Base-by-base conservation (phyloP, 2,888 invertebrate genomes). In the Ptilodon capucinus region DNA sequence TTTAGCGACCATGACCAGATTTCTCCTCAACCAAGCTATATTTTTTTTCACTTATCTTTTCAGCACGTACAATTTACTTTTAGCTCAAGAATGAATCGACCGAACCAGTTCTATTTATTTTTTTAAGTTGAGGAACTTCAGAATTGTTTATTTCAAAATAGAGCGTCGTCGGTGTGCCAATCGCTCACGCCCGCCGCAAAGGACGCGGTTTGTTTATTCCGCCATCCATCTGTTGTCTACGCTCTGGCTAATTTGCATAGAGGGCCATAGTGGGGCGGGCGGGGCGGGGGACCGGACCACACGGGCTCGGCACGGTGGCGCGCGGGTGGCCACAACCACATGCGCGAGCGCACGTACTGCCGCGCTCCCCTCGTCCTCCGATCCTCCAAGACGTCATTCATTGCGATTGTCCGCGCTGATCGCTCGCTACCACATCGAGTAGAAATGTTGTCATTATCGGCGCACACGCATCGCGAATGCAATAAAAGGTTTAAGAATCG, bases 161-260 rank as follows among this genome's bases (percentile, higher is more conserved):
- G 57, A 59, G 42, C 50, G 45, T 58, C 9, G 50, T 44, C 43
- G 38, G 46, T 30, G 36, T 21, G 43, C n/a, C 48, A 23, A 46
- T 23, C 35, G 40, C 48, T 62, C 57, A 67, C 71, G 65, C 60
- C 69, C 68, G 64, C 74, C 76, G 84, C 76, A 85, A 86, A 86
- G 84, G 86, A 84, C 84, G 81, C 76, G 79, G 81, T 86, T 87
- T 90, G 89, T 90, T 90, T 87, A 90, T 90, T 88, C 87, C 87
- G 85, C 88, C 84, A 88, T 91, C 91, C 89, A 90, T 90, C 90
- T 90, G 90, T 90, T 90, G 89, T 90, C 89, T 89, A 86, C 87
- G 82, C 84, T 76, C 66, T 74, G 86, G 86, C 89, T 89, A 91
- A 91, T 91, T 90, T 91, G 91, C 91, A 91, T 91, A 89, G 88